These are phyloP conservation scores for Sebastes vulpes DNA, from an alignment of 2,797 vertebrate species.

Conservation along the genomic window DNA sequence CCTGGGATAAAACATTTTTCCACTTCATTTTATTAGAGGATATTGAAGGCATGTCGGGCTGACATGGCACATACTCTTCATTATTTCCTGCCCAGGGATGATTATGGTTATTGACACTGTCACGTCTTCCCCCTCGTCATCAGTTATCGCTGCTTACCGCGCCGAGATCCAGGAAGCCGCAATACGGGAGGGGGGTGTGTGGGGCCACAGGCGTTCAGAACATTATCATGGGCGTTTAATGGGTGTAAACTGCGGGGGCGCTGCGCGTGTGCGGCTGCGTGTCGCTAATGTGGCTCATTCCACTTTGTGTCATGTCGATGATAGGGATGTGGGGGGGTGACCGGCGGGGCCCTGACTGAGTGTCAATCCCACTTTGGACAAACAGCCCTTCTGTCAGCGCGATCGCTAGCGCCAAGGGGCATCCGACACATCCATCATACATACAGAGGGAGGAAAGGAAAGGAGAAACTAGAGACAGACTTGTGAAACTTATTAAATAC, in stretches of 20 bases:
- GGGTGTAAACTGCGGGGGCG: conserved; percentile 65
- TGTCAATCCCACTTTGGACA: conserved; percentile 91
- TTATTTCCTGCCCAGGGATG: conserved; percentile 88
- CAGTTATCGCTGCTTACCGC: conserved; percentile 88
- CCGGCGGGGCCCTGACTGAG: conserved; percentile 69
- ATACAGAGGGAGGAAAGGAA: background rate
- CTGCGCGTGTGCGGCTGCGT: conserved; percentile 26
- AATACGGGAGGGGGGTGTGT: background rate
- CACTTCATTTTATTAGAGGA: conserved; percentile 87
- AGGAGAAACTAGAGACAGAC: background rate
- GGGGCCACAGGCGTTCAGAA: conserved; percentile 33
- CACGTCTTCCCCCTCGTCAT: conserved; percentile 85
- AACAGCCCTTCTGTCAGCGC: conserved; percentile 69
- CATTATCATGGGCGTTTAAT: conserved; percentile 72
- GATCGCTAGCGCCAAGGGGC: conserved; percentile 29
- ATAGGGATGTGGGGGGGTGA: conserved; percentile 43
- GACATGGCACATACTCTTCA: conserved; percentile 85
- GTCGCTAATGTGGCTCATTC: conserved; percentile 88
- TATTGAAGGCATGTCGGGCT: conserved; percentile 83
- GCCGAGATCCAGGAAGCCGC: conserved; percentile 35
- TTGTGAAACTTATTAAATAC: conserved; percentile 32
- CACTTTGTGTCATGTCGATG: conserved; percentile 91
- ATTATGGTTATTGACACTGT: conserved; percentile 92
- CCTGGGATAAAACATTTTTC: conserved; percentile 35
- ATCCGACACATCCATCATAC: conserved; percentile 48